These are phyloP conservation scores for Acropora tenuis DNA, from an alignment of 64 coral and sea anemone genomes.

Conservation along the genomic window DNA sequence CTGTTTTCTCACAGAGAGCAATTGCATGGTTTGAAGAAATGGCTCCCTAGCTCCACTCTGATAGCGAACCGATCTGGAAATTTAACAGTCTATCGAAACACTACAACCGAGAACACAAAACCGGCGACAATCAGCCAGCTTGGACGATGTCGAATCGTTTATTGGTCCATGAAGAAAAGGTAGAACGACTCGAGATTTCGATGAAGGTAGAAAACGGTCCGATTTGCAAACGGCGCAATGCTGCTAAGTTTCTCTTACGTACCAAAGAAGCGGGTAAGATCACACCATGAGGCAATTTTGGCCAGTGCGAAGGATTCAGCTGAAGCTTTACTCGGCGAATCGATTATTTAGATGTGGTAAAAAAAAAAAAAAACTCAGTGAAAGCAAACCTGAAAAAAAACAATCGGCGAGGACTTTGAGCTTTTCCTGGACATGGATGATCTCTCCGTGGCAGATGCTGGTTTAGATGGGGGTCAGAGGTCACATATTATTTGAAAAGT, in stretches of 20 bases:
- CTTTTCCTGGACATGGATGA: conserved; percentile 1
- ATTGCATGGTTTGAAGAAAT: too few relatives aligned
- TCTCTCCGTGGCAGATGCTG: conserved; percentile 7
- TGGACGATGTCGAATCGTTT: neutral
- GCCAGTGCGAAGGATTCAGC: conserved; percentile 1
- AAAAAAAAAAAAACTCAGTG: neutral
- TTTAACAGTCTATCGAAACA: conserved; percentile 2
- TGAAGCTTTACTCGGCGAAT: neutral
- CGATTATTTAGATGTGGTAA: conserved; percentile 2
- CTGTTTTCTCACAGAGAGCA: too few relatives aligned
- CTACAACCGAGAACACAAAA: conserved; percentile 35
- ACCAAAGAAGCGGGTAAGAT: conserved; percentile 3
- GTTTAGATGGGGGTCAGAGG: conserved; percentile 6
- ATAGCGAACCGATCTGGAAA: too few relatives aligned
- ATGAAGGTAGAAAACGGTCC: neutral
- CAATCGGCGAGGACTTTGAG: neutral
- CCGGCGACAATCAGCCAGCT: neutral
- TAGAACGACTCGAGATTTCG: neutral
- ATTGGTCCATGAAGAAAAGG: neutral
- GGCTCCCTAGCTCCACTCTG: too few relatives aligned
- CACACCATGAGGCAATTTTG: neutral
- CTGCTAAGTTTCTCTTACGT: conserved; percentile 29
- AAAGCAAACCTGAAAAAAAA: neutral
- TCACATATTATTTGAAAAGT: conserved; percentile 7
- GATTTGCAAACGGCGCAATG: neutral